Percentiles rank a stretch among this genome's conserved stretches.
phyloP scores from a whole-genome alignment of 1,140 invertebrate species.

The Drosophila mauritiana region DNA sequence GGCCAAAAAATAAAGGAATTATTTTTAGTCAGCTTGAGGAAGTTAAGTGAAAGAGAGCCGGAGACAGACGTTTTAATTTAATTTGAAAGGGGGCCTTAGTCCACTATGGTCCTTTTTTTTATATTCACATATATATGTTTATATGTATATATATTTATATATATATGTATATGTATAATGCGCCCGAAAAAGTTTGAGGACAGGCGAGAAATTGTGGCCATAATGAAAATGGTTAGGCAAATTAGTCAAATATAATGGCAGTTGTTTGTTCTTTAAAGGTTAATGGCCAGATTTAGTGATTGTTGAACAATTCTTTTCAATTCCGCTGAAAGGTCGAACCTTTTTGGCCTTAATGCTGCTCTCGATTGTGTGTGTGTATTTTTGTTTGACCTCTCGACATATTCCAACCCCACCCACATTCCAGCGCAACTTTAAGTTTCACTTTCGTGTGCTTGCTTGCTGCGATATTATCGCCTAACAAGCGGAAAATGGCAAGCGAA shows the following conservation, averaged over 20 bases:
- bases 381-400: background rate
- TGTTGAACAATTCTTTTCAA: conserved; percentile 15
- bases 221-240: background rate
- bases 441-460: conserved; percentile 31
- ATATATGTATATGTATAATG: conserved; percentile 15
- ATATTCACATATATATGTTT: background rate
- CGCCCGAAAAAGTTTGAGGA: conserved; percentile 8
- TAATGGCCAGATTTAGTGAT: conserved; percentile 31
- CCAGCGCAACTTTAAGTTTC: conserved; percentile 19
- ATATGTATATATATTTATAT: conserved; percentile 5
- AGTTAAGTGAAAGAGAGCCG: conserved; percentile 19
- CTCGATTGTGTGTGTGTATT: conserved; percentile 17
- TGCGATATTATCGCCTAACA: conserved; percentile 64
- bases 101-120: background rate
- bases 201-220: conserved; percentile 10
- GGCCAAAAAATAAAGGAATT: conserved; percentile 16
- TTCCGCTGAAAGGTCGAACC: conserved; percentile 30
- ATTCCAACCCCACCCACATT: too few relatives aligned
- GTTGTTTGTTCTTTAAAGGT: conserved; percentile 17
- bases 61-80: conserved; percentile 42
- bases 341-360: background rate
- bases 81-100: conserved; percentile 7
- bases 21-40: conserved; percentile 40
- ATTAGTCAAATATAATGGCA: background rate
- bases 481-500: conserved; percentile 57